Base-by-base conservation (phyloP, 2,797 vertebrate genomes). In the Ptychadena robeensis region DNA sequence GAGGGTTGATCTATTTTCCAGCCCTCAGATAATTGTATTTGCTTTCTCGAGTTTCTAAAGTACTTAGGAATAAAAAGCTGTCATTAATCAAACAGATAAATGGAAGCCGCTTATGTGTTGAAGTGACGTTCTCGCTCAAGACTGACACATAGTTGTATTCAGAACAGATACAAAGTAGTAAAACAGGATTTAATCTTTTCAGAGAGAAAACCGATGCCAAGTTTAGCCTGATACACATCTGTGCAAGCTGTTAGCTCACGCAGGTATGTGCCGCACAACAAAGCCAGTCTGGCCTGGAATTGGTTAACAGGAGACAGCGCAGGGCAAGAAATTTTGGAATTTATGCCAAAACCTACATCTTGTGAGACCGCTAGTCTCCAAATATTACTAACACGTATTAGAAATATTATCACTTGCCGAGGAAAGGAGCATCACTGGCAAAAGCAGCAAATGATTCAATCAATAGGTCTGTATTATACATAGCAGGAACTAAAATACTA, bases 21-120 rank as follows among this genome's bases (percentile, higher is more conserved):
- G 73, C 59, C 67, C 37, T 78, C 37, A 83, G 71, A 81, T 81
- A 83, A 78, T 71, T n/a, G 12, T 67, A 61, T 75, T 66, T 76
- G 67, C 73, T 83, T 83, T 72, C 68, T 71, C 57, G 64, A 37
- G 67, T 68, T 61, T 79, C 69, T 53, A 53, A 73, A 83, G 75
- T 57, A 71, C 71, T 79, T 79, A n/a, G n/a, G n/a, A n/a, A n/a
- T n/a, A 73, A 53, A 79, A 83, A 79, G 32, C 76, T 73, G 75
- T 68, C 76, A 83, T 83, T 73, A 83, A 83, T 83, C 82, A 83
- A 65, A 79, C 61, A 83, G 82, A 79, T 83, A 73, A 57, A 57
- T 78, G 68, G 61, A 83, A 44, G 69, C 22, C 73, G 48, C 75
- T 31, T 27, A 73, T 79, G 82, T 73, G 69, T 14, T 63, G 75